Percentiles rank a stretch among this genome's conserved stretches.
Evolutionary conservation across 1,140 invertebrate species (phyloP).

Genomic region (Microplitis mediator): DNA sequence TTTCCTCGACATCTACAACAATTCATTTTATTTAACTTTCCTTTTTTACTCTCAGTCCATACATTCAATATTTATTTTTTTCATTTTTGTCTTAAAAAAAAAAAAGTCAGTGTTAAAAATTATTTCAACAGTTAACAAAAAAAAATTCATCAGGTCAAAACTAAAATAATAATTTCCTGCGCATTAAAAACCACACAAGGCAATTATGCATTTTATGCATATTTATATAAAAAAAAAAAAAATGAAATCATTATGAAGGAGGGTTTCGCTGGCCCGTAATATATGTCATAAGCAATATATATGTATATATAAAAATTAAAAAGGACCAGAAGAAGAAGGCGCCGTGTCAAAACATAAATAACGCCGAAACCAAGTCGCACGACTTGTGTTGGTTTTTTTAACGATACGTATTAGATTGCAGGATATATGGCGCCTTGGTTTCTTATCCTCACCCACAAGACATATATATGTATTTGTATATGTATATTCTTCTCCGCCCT

Average conservation of each 20-base stretch:
- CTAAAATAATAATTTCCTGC: not conserved
- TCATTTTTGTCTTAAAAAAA: not conserved
- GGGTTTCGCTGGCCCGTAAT: too few species aligned
- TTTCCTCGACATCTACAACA: not conserved
- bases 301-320: too few species aligned
- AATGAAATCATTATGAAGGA: not conserved
- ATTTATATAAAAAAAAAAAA: not conserved
- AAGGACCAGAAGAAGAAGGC: conserved; percentile 8
- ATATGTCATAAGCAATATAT: too few species aligned
- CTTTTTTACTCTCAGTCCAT: not conserved
- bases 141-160: not conserved
- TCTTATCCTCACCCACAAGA: not conserved
- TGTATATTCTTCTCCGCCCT: not conserved
- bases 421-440: conserved; percentile 30
- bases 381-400: conserved; percentile 26
- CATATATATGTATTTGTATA: too few species aligned
- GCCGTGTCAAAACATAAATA: conserved; percentile 34
- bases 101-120: too few species aligned
- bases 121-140: too few species aligned
- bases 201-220: conserved; percentile 12
- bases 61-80: not conserved
- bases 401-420: conserved; percentile 35
- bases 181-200: not conserved
- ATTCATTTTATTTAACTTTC: not conserved
- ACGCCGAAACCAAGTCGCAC: conserved; percentile 24